phyloP scores from a whole-genome alignment of 2,797 vertebrate species.

The Stomatorhinus walkeri region DNA sequence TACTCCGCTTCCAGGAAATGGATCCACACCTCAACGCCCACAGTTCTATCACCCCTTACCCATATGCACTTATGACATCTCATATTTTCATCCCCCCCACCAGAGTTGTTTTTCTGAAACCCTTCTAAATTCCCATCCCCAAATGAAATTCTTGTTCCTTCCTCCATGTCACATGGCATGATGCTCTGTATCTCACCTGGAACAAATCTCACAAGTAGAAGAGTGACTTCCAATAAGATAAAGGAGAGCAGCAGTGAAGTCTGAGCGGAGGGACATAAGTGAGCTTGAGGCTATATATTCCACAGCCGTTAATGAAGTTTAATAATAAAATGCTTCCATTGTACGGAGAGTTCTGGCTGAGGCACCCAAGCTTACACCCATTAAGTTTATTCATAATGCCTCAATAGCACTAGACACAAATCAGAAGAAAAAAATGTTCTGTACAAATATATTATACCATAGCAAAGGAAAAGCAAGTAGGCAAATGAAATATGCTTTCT shows the following conservation, averaged over 20 bases:
- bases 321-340: not conserved
- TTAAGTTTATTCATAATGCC: not conserved
- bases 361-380: not conserved
- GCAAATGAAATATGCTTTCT: not conserved
- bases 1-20: not conserved
- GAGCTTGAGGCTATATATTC: not conserved
- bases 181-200: not conserved
- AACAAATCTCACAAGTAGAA: not conserved
- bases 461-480: not conserved
- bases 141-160: not conserved
- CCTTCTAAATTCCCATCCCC: not conserved
- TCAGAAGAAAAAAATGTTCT: not conserved
- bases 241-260: not conserved
- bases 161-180: not conserved
- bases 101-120: not conserved
- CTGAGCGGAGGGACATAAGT: not conserved
- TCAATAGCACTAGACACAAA: not conserved
- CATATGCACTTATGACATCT: not conserved
- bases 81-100: not conserved
- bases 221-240: not conserved
- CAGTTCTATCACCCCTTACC: not conserved
- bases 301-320: not conserved
- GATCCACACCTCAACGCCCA: not conserved
- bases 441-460: slow-evolving; percentile 5
- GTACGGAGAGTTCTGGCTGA: not conserved